phyloP scores from a whole-genome alignment of 2,797 vertebrate species.

The Rachycentron canadum region DNA sequence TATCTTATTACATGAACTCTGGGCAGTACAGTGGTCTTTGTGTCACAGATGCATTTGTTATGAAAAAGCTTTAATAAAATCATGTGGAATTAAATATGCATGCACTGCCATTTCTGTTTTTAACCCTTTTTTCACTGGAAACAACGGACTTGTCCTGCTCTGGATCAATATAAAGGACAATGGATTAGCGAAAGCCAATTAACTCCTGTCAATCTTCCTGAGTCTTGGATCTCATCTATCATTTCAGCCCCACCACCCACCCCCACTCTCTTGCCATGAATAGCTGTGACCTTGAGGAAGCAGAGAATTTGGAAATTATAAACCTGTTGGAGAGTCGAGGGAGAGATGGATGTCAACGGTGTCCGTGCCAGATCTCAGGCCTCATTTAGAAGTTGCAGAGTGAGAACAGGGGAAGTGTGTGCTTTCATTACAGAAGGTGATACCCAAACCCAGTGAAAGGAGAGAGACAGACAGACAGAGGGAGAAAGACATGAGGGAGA shows the following conservation, averaged over 20 bases:
- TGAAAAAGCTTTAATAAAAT: background rate
- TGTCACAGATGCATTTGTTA: background rate
- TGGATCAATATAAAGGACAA: conserved; percentile 4
- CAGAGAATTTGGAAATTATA: conserved; percentile 68
- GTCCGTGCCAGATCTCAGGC: conserved; percentile 40
- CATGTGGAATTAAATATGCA: background rate
- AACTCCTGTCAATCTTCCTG: conserved; percentile 22
- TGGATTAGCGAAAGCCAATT: conserved; percentile 28
- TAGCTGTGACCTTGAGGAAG: conserved; percentile 67
- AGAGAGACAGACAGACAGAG: conserved; percentile 42
- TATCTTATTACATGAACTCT: background rate
- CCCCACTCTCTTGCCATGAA: background rate
- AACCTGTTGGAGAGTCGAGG: conserved; percentile 60
- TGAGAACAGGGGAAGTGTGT: conserved; percentile 41
- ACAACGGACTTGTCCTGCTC: conserved; percentile 1
- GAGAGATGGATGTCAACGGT: conserved; percentile 67
- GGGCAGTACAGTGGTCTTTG: background rate
- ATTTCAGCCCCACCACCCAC: background rate
- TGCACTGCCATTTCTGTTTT: background rate
- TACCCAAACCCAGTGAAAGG: conserved; percentile 48
- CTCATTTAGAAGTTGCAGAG: conserved; percentile 51
- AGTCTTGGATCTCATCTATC: conserved; percentile 5
- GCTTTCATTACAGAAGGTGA: conserved; percentile 68
- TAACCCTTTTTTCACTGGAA: background rate
- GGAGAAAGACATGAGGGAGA: conserved; percentile 28